Evolutionary conservation across 2,113 vertebrate species (phyloP).

Genomic region (Trichechus manatus): DNA sequence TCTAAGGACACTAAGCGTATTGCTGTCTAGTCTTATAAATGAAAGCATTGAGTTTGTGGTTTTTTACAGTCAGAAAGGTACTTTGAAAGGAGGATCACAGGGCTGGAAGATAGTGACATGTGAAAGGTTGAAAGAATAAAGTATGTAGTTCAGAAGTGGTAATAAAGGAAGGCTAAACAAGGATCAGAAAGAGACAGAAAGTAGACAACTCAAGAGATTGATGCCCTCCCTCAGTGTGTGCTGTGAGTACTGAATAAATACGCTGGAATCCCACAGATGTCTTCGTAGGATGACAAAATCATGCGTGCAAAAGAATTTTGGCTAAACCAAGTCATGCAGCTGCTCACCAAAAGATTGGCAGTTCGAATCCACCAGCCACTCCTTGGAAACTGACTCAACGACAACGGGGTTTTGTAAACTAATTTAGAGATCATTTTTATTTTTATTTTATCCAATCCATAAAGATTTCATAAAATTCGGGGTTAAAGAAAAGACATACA

Average conservation of each 20-base stretch:
- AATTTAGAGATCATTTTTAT: neutral
- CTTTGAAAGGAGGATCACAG: neutral
- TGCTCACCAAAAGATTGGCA: too few species aligned
- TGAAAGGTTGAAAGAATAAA: neutral
- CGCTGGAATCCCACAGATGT: neutral
- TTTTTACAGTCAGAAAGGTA: neutral
- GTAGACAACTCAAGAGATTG: neutral
- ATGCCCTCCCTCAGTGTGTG: neutral
- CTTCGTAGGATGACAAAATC: neutral
- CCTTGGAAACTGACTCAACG: too few species aligned
- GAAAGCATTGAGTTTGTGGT: neutral
- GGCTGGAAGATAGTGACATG: neutral
- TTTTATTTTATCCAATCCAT: neutral
- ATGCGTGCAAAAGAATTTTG: neutral
- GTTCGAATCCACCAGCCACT: too few species aligned
- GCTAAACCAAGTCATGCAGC: neutral
- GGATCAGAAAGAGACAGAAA: neutral
- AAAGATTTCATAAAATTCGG: neutral
- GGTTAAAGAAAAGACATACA: neutral
- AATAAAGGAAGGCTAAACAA: neutral
- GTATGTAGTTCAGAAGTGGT: fast-evolving
- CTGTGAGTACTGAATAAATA: neutral
- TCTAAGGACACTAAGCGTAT: neutral
- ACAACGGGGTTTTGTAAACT: neutral
- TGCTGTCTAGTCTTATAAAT: neutral